Percentiles rank a stretch among this genome's conserved stretches.
Evolutionary conservation across 2,888 invertebrate species (phyloP).

Genomic region (Yponomeuta evonymella): DNA sequence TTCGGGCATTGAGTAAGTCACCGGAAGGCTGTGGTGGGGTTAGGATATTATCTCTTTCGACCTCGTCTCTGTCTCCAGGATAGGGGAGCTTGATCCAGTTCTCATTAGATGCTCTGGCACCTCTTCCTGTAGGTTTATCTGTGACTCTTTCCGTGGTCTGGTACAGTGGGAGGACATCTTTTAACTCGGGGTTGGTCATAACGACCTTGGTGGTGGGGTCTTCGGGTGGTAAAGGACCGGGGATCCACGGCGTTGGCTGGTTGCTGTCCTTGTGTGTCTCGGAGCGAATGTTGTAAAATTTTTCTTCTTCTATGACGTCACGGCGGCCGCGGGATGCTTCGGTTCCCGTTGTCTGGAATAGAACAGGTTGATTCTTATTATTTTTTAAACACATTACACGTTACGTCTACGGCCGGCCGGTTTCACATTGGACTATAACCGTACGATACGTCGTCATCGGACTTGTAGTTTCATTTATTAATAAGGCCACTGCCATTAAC

Average conservation of each 20-base stretch:
- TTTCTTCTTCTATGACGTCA: conserved; percentile 69
- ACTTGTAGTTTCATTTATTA: too few species aligned
- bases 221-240: conserved; percentile 53
- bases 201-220: conserved; percentile 64
- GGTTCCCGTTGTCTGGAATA: conserved; percentile 38
- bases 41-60: conserved; percentile 57
- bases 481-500: too few species aligned
- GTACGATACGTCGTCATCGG: too few species aligned
- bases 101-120: conserved; percentile 76
- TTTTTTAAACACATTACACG: too few species aligned
- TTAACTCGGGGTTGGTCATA: conserved; percentile 48
- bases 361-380: too few species aligned
- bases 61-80: conserved; percentile 52
- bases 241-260: conserved; percentile 56
- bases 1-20: conserved; percentile 74
- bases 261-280: conserved; percentile 42
- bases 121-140: conserved; percentile 75
- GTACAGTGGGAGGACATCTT: conserved; percentile 44
- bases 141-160: conserved; percentile 64
- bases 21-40: conserved; percentile 72
- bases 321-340: conserved; percentile 53
- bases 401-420: too few species aligned
- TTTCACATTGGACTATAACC: too few species aligned
- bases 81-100: conserved; percentile 79
- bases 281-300: conserved; percentile 55